A percentile compares a stretch with the other conserved stretches of the same genome.
phyloP scores from a whole-genome alignment of 2,888 invertebrate species.

The Quadriops clusia region DNA sequence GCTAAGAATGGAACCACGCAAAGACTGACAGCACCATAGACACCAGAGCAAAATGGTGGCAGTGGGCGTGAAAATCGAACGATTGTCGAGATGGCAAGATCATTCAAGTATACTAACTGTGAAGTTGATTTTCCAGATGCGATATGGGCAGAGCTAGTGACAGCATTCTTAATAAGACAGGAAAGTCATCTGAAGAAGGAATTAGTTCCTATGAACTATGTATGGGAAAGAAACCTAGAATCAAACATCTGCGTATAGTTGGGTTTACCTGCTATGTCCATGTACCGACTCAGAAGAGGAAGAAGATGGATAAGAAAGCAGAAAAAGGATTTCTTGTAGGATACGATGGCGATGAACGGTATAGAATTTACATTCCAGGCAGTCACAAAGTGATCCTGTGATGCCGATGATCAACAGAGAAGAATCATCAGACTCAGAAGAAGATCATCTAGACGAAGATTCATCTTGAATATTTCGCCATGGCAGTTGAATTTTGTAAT shows the following conservation, averaged over 20 bases:
- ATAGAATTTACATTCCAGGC: slow-evolving; percentile 17
- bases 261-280: slow-evolving; percentile 18
- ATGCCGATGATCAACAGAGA: no score
- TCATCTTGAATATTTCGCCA: slow-evolving; percentile 1
- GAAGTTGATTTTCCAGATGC: slow-evolving; percentile 14
- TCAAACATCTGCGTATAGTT: slow-evolving; percentile 19
- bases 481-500: no score
- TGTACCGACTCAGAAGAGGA: slow-evolving; percentile 18
- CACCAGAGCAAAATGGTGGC: slow-evolving; percentile 18
- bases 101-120: slow-evolving; percentile 20
- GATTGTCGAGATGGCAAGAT: slow-evolving; percentile 21
- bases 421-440: no score
- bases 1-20: slow-evolving; percentile 12
- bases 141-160: slow-evolving; percentile 2
- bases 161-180: slow-evolving; percentile 5
- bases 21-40: slow-evolving; percentile 16
- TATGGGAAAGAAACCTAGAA: slow-evolving; percentile 16
- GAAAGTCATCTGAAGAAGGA: slow-evolving; percentile 4
- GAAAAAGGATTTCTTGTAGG: slow-evolving; percentile 21
- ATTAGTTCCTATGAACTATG: slow-evolving; percentile 20
- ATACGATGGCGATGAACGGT: slow-evolving; percentile 23
- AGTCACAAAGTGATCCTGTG: no score
- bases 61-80: slow-evolving; percentile 20
- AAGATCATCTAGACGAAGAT: no score
- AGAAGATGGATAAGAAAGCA: slow-evolving; percentile 23